These are phyloP conservation scores for Ptilonorhynchus violaceus DNA, from an alignment of 2,113 vertebrate species.

Conservation along the genomic window DNA sequence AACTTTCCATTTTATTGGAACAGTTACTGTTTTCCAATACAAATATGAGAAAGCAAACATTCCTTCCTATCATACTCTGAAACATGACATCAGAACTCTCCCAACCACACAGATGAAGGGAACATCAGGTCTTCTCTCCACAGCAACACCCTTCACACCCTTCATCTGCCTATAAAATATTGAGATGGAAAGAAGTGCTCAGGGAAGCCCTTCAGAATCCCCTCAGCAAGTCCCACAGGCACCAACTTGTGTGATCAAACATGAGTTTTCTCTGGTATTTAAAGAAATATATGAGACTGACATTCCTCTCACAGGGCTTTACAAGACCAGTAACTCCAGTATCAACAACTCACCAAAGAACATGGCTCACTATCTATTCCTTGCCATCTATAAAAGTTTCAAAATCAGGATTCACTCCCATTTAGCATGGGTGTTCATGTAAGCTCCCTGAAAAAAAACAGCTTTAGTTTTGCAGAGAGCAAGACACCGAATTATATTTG, in stretches of 20 bases:
- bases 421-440: not conserved
- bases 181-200: not conserved
- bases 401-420: not conserved
- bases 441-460: not conserved
- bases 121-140: not conserved
- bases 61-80: not conserved
- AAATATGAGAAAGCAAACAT: not conserved
- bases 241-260: not conserved
- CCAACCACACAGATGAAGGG: not conserved
- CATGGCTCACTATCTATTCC: not conserved
- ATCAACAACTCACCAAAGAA: not conserved
- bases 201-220: not conserved
- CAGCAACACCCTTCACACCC: not conserved
- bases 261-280: not conserved
- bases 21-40: not conserved
- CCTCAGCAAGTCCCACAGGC: not conserved
- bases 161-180: not conserved
- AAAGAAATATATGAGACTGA: not conserved
- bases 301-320: not conserved
- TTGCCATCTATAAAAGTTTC: not conserved
- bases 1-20: not conserved
- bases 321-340: not conserved
- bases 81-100: not conserved
- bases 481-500: not conserved
- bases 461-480: not conserved